Conservation (phyloP, 2,797 vertebrate species). For the Chromobotia macracanthus region DNA sequence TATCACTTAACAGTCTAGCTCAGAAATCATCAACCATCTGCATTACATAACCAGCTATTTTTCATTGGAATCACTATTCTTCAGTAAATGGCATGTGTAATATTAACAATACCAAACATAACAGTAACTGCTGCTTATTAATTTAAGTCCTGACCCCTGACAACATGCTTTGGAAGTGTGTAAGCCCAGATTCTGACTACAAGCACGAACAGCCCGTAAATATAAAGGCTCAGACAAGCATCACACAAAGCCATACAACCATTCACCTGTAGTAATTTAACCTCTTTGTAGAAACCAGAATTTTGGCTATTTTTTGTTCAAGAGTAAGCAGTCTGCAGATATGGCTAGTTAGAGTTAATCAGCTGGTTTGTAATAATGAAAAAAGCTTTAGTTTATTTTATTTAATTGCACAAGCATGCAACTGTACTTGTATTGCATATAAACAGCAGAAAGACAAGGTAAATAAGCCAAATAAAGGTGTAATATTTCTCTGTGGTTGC, state of each 20-base stretch:
- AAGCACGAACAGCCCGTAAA: background rate
- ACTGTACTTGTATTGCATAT: too few species aligned
- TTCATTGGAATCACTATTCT: background rate
- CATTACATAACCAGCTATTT: background rate
- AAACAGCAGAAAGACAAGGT: too few species aligned
- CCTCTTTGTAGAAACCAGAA: background rate
- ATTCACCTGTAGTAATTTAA: background rate
- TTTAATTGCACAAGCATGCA: too few species aligned
- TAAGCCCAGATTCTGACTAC: background rate
- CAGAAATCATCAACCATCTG: background rate
- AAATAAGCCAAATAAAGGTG: too few species aligned
- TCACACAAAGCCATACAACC: slow-evolving; percentile 18
- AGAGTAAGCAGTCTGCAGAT: too few species aligned
- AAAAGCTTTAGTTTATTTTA: too few species aligned
- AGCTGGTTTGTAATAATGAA: too few species aligned
- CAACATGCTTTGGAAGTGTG: background rate
- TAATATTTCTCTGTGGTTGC: too few species aligned
- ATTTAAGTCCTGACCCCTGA: background rate
- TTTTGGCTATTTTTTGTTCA: background rate
- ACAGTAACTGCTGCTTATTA: slow-evolving; percentile 5
- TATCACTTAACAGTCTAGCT: background rate
- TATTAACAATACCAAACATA: background rate
- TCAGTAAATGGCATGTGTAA: background rate
- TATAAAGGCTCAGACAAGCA: background rate
- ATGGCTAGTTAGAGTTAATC: too few species aligned